Percentiles rank a stretch among this genome's conserved stretches.
Evolutionary conservation across 2,888 invertebrate species (phyloP).

Genomic region (Odontomyia ornata): DNA sequence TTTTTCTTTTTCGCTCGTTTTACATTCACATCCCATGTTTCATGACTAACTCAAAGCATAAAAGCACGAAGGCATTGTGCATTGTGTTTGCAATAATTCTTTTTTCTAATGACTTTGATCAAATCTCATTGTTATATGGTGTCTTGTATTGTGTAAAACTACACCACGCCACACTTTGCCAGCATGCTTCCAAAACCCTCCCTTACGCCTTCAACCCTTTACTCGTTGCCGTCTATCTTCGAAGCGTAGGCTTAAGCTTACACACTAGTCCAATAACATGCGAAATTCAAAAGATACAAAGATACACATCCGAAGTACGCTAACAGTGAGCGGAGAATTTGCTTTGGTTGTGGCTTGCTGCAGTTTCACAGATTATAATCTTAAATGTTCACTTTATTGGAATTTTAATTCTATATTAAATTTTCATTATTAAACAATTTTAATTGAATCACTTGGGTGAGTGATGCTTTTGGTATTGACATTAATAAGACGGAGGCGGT

Average conservation of each 20-base stretch:
- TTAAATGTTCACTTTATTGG: constrained; percentile 34
- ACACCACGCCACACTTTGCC: neutral
- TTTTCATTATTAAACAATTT: constrained; percentile 15
- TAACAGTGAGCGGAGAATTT: neutral
- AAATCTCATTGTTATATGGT: constrained; percentile 33
- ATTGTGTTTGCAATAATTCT: constrained; percentile 41
- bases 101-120: constrained; percentile 42
- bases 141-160: constrained; percentile 32
- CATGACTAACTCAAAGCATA: constrained; percentile 35
- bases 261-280: neutral
- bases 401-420: constrained; percentile 31
- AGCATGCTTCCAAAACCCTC: neutral
- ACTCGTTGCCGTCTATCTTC: neutral
- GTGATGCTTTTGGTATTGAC: neutral
- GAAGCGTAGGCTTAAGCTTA: neutral
- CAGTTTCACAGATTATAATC: constrained; percentile 13
- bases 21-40: constrained; percentile 4
- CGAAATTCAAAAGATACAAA: constrained; percentile 24
- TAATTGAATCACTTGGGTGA: constrained; percentile 18
- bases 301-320: neutral
- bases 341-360: neutral
- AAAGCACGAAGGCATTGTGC: constrained; percentile 32
- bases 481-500: neutral
- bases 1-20: neutral
- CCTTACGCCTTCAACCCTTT: neutral